phyloP scores from a whole-genome alignment of 1,140 invertebrate genomes.

The Philotrypesis tridentata region DNA sequence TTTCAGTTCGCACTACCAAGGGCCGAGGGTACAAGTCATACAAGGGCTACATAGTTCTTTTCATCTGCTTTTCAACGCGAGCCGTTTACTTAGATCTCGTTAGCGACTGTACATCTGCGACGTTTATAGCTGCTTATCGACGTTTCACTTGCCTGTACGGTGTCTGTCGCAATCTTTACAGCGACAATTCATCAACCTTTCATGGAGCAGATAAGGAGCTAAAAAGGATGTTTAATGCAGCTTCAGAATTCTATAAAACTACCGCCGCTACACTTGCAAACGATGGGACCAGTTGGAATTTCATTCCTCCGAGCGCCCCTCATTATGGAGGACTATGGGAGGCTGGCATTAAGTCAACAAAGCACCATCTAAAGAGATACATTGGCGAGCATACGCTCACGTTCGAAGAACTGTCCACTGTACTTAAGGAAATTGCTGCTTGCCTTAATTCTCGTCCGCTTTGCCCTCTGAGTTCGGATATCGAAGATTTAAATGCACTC shows the following conservation, averaged over 20 bases:
- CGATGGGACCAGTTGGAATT: neutral
- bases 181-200: neutral
- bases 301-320: neutral
- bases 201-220: neutral
- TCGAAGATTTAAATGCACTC: neutral
- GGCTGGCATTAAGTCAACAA: neutral
- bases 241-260: neutral
- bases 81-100: constrained; percentile 64
- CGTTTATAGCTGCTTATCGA: neutral
- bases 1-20: neutral
- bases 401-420: neutral
- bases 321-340: neutral
- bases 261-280: neutral
- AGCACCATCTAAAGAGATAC: neutral
- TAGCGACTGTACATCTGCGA: neutral
- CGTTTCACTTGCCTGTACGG: neutral
- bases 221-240: neutral
- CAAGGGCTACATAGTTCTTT: constrained; percentile 48
- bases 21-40: neutral
- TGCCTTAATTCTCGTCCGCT: neutral
- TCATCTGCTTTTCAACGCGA: constrained; percentile 60
- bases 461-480: neutral
- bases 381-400: neutral
- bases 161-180: neutral
- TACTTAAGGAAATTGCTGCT: no score